Conservation (phyloP, 2,888 invertebrate species). For the Leucophenga maculata region DNA sequence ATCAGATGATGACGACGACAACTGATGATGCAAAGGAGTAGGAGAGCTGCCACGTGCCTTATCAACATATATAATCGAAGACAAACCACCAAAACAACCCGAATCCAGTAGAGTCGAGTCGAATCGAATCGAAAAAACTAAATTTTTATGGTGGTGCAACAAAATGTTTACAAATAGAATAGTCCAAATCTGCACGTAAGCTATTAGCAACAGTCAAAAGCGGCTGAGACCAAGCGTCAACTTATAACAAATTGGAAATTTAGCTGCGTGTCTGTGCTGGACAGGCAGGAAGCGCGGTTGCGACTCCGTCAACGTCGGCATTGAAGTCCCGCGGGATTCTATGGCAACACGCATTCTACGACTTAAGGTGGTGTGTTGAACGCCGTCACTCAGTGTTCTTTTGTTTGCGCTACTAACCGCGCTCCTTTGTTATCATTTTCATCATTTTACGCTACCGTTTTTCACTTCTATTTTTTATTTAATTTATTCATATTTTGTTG, state of each 20-base stretch:
- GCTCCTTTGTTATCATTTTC: constrained; percentile 18
- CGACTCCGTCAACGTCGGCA: too few relatives aligned
- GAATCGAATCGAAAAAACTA: constrained; percentile 46
- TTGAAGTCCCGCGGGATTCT: constrained; percentile 51
- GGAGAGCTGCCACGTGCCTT: constrained; percentile 70
- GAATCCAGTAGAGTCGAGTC: too few relatives aligned
- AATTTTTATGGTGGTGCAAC: constrained; percentile 9
- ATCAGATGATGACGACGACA: constrained; percentile 2
- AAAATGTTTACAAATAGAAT: not conserved
- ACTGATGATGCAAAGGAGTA: constrained; percentile 9
- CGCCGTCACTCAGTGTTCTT: constrained; percentile 6
- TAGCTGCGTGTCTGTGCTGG: not conserved
- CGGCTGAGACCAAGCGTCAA: constrained; percentile 46
- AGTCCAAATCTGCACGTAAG: constrained; percentile 34
- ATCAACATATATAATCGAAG: constrained; percentile 49
- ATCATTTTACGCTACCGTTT: constrained; percentile 40
- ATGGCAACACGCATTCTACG: constrained; percentile 47
- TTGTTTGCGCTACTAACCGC: constrained; percentile 1
- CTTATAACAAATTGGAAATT: too few relatives aligned
- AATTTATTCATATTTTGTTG: constrained; percentile 31
- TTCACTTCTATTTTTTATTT: constrained; percentile 16
- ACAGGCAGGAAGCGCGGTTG: not conserved
- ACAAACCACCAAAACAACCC: not conserved
- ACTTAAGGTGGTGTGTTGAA: constrained; percentile 15
- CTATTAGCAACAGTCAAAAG: constrained; percentile 25